Evolutionary conservation across 1,140 invertebrate genomes (phyloP).

Genomic region (Listronotus bonariensis): DNA sequence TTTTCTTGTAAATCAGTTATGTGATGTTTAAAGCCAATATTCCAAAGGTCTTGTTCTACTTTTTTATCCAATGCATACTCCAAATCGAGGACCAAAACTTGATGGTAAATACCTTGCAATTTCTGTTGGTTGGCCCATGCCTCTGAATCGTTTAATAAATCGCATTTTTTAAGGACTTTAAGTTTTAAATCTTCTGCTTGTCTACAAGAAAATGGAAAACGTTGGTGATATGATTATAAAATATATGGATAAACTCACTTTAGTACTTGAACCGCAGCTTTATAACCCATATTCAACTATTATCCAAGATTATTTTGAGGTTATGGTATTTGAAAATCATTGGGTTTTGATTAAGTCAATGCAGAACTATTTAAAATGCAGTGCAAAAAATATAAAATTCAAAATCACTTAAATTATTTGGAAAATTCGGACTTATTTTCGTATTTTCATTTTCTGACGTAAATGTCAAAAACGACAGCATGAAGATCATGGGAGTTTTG

Average conservation of each 20-base stretch:
- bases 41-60: conserved; percentile 89
- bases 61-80: conserved; percentile 89
- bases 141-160: conserved; percentile 65
- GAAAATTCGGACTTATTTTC: no score
- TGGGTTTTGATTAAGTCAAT: no score
- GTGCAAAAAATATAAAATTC: no score
- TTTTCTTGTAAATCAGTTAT: conserved; percentile 77
- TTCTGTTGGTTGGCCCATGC: conserved; percentile 67
- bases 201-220: conserved; percentile 56
- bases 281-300: conserved; percentile 54
- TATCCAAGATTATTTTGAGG: conserved; percentile 8
- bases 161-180: no score
- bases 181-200: conserved; percentile 76
- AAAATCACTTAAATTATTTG: no score
- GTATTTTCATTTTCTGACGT: no score
- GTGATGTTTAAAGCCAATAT: conserved; percentile 85
- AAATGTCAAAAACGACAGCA: no score
- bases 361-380: no score
- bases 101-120: conserved; percentile 78
- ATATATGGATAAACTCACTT: conserved; percentile 59
- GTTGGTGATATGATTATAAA: conserved; percentile 16
- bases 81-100: conserved; percentile 77
- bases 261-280: conserved; percentile 71
- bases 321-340: not conserved
- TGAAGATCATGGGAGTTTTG: no score